phyloP scores from a whole-genome alignment of 2,797 vertebrate species.

The Fistularia commersonii region DNA sequence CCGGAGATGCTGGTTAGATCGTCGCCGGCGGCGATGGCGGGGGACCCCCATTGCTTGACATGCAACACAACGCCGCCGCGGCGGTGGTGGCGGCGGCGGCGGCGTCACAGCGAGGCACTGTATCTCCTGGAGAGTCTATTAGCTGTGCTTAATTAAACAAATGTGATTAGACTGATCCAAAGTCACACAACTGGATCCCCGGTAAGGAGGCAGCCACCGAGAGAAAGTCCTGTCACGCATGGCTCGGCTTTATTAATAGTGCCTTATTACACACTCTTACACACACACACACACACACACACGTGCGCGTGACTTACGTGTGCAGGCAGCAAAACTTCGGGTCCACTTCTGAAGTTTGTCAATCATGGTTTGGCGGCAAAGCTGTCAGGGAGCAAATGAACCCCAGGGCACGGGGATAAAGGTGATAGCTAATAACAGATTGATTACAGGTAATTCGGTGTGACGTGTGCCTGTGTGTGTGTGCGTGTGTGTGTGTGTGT shows the following conservation, averaged over 20 bases:
- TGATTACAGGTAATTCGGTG: constrained; percentile 48
- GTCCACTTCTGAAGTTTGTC: constrained; percentile 58
- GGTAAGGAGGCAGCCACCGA: constrained; percentile 51
- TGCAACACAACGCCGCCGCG: constrained; percentile 40
- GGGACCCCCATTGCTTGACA: constrained; percentile 49
- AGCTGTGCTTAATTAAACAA: constrained; percentile 80
- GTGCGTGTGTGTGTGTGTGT: constrained; percentile 36
- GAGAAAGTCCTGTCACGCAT: constrained; percentile 58
- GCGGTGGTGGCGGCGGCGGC: constrained; percentile 15
- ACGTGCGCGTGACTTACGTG: constrained; percentile 37
- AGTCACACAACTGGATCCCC: constrained; percentile 65
- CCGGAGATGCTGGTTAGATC: no score
- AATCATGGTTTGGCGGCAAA: constrained; percentile 42
- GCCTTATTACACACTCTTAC: constrained; percentile 29
- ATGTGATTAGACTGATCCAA: constrained; percentile 76
- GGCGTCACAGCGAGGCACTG: constrained; percentile 62
- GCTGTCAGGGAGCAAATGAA: constrained; percentile 27
- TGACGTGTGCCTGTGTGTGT: not conserved
- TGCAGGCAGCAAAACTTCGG: constrained; percentile 20
- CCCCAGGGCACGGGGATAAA: constrained; percentile 19
- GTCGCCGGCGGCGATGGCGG: no score
- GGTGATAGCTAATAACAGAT: constrained; percentile 43
- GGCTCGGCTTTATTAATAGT: constrained; percentile 69
- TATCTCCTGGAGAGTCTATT: constrained; percentile 75
- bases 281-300: constrained; percentile 25